Conservation (phyloP, 2,113 vertebrate species). For the Otolemur garnettii region DNA sequence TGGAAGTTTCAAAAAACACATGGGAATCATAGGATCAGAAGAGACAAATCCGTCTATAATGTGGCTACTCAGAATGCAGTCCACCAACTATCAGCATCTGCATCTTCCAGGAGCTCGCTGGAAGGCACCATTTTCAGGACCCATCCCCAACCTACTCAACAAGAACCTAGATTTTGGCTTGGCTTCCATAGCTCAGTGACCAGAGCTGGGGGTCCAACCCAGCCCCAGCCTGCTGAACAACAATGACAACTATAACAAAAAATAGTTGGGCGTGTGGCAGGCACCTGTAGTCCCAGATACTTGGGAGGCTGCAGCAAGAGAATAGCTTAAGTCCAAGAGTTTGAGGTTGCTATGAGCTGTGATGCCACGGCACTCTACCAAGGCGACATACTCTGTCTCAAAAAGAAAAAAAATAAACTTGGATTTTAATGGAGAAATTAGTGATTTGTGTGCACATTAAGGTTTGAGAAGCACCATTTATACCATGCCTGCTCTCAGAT, state of each 20-base stretch:
- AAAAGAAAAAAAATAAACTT: neutral
- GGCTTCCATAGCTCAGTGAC: no score
- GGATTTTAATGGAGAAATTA: neutral
- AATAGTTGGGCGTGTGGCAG: no score
- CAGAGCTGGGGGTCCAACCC: no score
- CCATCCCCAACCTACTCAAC: neutral
- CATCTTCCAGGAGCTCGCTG: neutral
- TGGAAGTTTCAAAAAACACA: neutral
- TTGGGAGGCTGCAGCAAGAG: no score
- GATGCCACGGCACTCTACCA: no score
- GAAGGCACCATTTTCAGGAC: no score
- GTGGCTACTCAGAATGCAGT: neutral
- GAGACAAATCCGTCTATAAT: neutral
- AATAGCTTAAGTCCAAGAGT: no score
- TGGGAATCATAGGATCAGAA: neutral
- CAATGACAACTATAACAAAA: no score
- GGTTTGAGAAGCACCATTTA: neutral
- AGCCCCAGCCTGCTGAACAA: no score
- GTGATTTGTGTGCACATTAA: neutral
- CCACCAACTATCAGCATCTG: neutral
- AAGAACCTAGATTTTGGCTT: neutral
- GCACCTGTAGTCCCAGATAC: no score
- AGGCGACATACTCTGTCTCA: no score
- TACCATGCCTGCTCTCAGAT: neutral
- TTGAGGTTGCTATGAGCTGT: no score